Percentiles rank a stretch among this genome's conserved stretches.
phyloP scores from a whole-genome alignment of 2,797 vertebrate genomes.

The Iguana delicatissima region DNA sequence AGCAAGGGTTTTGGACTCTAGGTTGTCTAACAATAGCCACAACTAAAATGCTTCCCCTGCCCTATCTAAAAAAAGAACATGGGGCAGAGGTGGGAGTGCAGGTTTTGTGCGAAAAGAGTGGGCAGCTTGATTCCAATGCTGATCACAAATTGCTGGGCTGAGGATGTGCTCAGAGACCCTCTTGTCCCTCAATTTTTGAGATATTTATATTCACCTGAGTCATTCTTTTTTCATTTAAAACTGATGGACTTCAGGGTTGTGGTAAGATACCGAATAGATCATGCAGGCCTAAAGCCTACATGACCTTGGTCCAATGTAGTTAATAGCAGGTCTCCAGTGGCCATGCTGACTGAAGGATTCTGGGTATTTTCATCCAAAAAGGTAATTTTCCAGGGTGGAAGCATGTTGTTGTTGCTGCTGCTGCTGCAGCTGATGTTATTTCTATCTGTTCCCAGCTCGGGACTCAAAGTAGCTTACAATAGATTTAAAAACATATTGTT shows the following conservation, averaged over 20 bases:
- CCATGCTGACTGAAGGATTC: too few species aligned
- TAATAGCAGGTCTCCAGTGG: not conserved
- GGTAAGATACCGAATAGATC: not conserved
- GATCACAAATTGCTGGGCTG: not conserved
- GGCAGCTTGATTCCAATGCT: not conserved
- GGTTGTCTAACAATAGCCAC: not conserved
- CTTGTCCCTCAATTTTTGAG: not conserved
- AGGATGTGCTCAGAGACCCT: not conserved
- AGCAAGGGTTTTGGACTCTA: not conserved
- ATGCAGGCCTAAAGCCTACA: not conserved
- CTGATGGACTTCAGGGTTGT: not conserved
- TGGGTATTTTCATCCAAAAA: too few species aligned
- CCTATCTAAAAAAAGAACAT: too few species aligned
- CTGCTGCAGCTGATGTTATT: too few species aligned
- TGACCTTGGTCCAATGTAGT: not conserved
- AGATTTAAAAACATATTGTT: too few species aligned
- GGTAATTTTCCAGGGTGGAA: too few species aligned
- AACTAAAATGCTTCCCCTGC: not conserved
- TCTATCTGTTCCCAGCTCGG: too few species aligned
- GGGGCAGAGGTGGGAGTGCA: not conserved
- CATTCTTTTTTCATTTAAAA: not conserved
- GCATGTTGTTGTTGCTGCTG: too few species aligned
- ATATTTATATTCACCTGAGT: not conserved
- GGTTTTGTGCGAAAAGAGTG: not conserved
- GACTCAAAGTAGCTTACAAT: too few species aligned